Evolutionary conservation across 2,113 vertebrate genomes (phyloP).

Genomic region (Oreotrochilus melanogaster): DNA sequence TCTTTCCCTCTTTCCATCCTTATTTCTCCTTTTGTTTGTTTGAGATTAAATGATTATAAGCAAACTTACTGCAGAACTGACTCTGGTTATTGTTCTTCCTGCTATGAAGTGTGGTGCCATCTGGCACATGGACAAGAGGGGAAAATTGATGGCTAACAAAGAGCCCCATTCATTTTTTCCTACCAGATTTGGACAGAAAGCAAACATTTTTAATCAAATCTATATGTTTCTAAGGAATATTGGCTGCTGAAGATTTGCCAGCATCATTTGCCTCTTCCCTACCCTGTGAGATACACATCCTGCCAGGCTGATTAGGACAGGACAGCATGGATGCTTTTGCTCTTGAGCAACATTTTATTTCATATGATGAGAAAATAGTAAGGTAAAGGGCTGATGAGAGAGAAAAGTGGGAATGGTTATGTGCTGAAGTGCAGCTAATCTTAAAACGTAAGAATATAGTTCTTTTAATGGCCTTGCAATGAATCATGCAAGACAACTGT

Average conservation of each 20-base stretch:
- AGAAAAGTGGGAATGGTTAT: background rate
- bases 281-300: background rate
- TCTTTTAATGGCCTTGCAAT: background rate
- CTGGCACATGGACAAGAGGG: conserved; percentile 66
- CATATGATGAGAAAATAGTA: background rate
- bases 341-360: background rate
- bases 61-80: conserved; percentile 47
- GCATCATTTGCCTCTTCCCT: background rate
- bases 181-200: conserved; percentile 61
- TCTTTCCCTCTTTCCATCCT: background rate
- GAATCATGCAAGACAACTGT: conserved; percentile 35
- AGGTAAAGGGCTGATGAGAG: background rate
- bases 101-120: conserved; percentile 25
- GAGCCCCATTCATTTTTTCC: conserved; percentile 60
- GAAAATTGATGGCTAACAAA: conserved; percentile 63
- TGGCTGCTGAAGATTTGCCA: conserved; percentile 59
- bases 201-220: conserved; percentile 74
- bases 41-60: conserved; percentile 40
- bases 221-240: conserved; percentile 68
- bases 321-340: background rate
- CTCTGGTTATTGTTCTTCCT: conserved; percentile 58
- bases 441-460: background rate
- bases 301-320: conserved; percentile 14
- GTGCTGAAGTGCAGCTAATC: background rate
- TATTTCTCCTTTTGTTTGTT: conserved; percentile 36